Base-by-base conservation (phyloP, 2,888 invertebrate species). In the Polyploca ridens region DNA sequence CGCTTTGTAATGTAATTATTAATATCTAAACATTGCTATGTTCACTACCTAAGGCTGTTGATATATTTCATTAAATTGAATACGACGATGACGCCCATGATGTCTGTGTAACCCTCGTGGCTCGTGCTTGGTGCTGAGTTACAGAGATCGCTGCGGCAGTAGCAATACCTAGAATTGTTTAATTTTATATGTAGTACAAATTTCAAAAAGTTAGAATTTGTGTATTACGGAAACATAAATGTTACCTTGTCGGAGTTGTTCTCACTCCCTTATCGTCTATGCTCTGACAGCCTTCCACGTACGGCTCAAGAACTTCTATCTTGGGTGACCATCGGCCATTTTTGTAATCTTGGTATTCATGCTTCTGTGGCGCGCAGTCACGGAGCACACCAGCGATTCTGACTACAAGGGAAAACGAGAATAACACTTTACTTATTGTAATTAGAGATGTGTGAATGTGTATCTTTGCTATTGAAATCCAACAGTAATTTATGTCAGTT, bases 301-400 rank as follows among this genome's bases (percentile, higher is more conserved):
- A 97, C 1, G 96, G 96, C 79, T 96, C 96, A 72, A 96, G 94
- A 46, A 97, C 94, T 72, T 95, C 94, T 69, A 96, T 95, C 79
- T 95, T 95, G 59, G 94, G 91, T 57, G 95, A 91, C 97, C 97
- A 97, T 72, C 89, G 89, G 14, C 95, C 95, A 68, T 95, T 89
- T 71, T 95, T 94, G 79, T 95, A 96, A 63, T 94, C 94, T 80
- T 96, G 95, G 77, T 94, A 94, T 59, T 95, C 95, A 77, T 96
- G 93, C 82, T 96, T 96, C 87, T 98, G 97, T 5, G 95, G 91
- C 0, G 97, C 97, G 83, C 98, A 98, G 75, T 96, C 97, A 62
- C 97, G 94, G 54, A 95, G 91, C 27, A 95, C 95, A 41, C 95
- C 95, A 69, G 93, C 94, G 65, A 96, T 94, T 71, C 93, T 90